Evolutionary conservation across 2,113 vertebrate genomes (phyloP).

Genomic region (Corythornis cristatus): DNA sequence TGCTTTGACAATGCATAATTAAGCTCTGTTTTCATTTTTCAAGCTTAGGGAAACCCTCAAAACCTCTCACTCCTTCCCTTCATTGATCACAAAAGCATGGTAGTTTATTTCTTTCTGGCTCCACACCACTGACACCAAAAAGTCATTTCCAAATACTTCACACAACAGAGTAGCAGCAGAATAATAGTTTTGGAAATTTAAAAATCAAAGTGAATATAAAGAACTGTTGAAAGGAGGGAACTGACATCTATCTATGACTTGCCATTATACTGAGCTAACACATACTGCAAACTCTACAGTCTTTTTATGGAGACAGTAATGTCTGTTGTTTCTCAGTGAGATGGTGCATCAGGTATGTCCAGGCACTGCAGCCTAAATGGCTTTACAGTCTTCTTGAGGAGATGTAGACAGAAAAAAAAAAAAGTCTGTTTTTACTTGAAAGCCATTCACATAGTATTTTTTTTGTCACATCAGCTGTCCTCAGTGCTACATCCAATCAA

Average conservation of each 20-base stretch:
- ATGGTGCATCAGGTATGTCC: neutral
- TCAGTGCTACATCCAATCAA: neutral
- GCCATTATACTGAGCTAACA: neutral
- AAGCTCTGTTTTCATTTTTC: slow-evolving; percentile 6
- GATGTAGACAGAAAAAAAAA: neutral
- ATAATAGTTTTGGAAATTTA: neutral
- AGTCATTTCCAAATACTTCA: neutral
- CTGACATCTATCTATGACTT: neutral
- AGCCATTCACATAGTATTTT: neutral
- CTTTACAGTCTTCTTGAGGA: neutral
- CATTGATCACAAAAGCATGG: neutral
- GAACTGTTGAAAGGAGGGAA: neutral
- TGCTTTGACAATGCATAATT: neutral
- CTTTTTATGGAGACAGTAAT: neutral
- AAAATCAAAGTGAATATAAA: neutral
- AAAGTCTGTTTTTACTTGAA: neutral
- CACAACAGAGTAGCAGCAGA: neutral
- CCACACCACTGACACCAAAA: neutral
- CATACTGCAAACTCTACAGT: neutral
- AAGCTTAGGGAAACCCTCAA: neutral
- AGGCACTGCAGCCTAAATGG: neutral
- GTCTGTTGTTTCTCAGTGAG: neutral
- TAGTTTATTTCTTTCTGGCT: neutral
- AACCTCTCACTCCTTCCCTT: neutral
- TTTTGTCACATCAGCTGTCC: neutral